Conservation (phyloP, 2,797 vertebrate genomes). For the Sebastes taczanowskii region DNA sequence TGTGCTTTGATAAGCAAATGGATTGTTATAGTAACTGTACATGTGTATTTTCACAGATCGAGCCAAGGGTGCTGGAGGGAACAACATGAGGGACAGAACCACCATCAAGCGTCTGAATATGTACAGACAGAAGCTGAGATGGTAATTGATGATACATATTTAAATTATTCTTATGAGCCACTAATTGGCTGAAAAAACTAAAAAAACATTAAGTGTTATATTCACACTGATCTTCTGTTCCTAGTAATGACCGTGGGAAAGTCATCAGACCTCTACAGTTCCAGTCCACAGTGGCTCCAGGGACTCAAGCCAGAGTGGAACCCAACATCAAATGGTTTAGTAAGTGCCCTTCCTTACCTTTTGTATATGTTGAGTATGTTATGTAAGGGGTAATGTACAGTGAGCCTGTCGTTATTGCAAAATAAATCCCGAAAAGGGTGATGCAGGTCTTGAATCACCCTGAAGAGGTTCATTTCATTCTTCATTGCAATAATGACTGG, state of each 20-base stretch:
- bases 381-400: not conserved
- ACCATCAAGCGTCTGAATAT: constrained; percentile 97
- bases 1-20: not conserved
- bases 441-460: no score
- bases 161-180: fast-evolving
- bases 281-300: constrained; percentile 92
- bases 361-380: not conserved
- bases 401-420: no score
- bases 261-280: constrained; percentile 91
- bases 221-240: not conserved
- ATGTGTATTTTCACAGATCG: constrained; percentile 84
- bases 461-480: no score
- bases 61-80: constrained; percentile 87
- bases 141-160: constrained; percentile 78
- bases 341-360: constrained; percentile 75
- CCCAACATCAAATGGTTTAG: constrained; percentile 99
- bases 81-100: constrained; percentile 93
- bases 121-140: constrained; percentile 97
- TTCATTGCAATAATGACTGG: no score
- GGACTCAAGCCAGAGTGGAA: constrained; percentile 95
- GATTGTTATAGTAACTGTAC: not conserved
- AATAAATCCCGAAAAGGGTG: no score
- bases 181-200: not conserved
- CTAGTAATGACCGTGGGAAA: constrained; percentile 90
- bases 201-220: not conserved